Percentiles rank a stretch among this genome's conserved stretches.
These are phyloP conservation scores for Drosophila fungiperda DNA, from an alignment of 2,888 invertebrate species.

Conservation along the genomic window DNA sequence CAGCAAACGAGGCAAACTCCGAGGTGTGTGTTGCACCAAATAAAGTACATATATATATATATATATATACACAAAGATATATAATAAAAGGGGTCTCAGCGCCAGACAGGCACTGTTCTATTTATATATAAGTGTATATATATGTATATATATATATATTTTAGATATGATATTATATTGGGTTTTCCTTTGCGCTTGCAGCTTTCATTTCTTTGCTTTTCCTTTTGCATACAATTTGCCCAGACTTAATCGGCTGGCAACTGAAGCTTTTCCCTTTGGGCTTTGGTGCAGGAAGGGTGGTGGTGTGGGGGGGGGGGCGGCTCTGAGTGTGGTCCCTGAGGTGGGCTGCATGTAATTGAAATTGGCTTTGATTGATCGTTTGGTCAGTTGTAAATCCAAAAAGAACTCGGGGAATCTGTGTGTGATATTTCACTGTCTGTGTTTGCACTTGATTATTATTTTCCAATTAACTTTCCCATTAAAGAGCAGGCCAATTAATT, in stretches of 20 bases:
- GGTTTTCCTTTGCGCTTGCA: slow-evolving; percentile 35
- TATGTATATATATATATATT: slow-evolving; percentile 1
- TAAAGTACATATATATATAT: neutral
- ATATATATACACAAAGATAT: slow-evolving; percentile 3
- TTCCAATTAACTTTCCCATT: neutral
- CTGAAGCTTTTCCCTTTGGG: slow-evolving; percentile 5
- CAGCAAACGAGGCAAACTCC: slow-evolving; percentile 3
- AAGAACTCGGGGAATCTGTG: neutral
- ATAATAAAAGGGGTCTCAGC: slow-evolving; percentile 30
- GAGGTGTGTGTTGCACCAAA: slow-evolving; percentile 34
- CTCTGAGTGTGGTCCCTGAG: neutral
- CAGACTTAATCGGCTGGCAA: slow-evolving; percentile 49
- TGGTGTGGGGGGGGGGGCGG: neutral
- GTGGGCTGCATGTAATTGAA: neutral
- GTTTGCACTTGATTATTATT: neutral
- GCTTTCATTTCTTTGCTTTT: slow-evolving; percentile 36
- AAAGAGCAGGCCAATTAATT: too few species aligned
- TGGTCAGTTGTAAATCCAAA: slow-evolving; percentile 3
- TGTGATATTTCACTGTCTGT: neutral
- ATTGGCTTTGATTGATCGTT: slow-evolving; percentile 6
- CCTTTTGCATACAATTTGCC: slow-evolving; percentile 39
- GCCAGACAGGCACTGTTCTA: slow-evolving; percentile 73
- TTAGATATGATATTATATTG: slow-evolving; percentile 61
- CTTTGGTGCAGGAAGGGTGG: too few species aligned
- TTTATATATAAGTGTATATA: slow-evolving; percentile 34